Percentiles rank a stretch among this genome's conserved stretches.
phyloP scores from a whole-genome alignment of 1,140 invertebrate species.

The Oedothorax gibbosus region DNA sequence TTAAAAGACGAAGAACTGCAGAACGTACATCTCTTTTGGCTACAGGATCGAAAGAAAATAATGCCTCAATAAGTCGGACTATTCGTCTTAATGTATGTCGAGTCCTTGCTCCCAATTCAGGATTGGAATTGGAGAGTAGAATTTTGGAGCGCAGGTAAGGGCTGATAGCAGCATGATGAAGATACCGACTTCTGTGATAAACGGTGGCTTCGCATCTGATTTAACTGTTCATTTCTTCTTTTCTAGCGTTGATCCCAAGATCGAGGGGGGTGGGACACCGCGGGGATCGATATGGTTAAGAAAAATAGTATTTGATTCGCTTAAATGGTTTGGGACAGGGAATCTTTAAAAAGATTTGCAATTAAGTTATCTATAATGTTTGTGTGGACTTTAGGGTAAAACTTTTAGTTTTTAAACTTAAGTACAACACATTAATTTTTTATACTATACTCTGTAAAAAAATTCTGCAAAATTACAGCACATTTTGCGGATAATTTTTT shows the following conservation, averaged over 20 bases:
- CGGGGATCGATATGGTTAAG: background rate
- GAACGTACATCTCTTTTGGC: constrained; percentile 19
- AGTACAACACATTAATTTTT: background rate
- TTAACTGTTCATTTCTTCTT: constrained; percentile 54
- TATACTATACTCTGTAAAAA: too few species aligned
- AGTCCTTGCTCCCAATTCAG: constrained; percentile 18
- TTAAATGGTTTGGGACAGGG: background rate
- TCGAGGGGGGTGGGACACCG: background rate
- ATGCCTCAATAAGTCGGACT: constrained; percentile 54
- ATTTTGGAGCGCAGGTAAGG: constrained; percentile 2
- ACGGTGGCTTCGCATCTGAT: constrained; percentile 56
- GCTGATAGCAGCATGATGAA: constrained; percentile 59
- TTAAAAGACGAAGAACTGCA: constrained; percentile 14
- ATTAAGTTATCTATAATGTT: background rate
- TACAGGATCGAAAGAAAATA: constrained; percentile 54
- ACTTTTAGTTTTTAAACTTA: background rate
- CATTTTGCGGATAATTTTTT: too few species aligned
- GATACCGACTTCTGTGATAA: constrained; percentile 50
- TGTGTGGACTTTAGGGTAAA: background rate
- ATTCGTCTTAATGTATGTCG: constrained; percentile 59
- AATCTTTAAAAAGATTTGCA: background rate
- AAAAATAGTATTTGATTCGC: background rate
- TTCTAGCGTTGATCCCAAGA: constrained; percentile 29
- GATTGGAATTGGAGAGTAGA: constrained; percentile 14
- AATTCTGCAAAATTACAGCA: too few species aligned